Conservation (phyloP, 1,140 invertebrate species). For the Brachystomella parvula region DNA sequence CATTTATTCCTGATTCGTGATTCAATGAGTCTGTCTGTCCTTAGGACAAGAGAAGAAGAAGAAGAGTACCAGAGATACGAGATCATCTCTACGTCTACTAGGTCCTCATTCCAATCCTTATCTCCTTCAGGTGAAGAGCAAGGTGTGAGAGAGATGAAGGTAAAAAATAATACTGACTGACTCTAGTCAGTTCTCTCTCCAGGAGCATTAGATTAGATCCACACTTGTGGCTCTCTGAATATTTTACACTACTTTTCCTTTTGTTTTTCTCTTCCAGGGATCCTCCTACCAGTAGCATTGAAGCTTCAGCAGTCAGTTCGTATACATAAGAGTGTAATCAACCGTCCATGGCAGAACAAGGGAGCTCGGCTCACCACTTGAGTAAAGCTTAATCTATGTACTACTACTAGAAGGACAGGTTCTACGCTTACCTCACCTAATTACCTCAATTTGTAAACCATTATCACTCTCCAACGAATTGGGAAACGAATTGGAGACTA, state of each 20-base stretch:
- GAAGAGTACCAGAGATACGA: not conserved
- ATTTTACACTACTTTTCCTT: not conserved
- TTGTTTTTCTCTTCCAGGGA: too few relatives aligned
- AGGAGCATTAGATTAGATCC: not conserved
- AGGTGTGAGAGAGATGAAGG: too few relatives aligned
- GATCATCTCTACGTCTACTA: too few relatives aligned
- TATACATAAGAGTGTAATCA: too few relatives aligned
- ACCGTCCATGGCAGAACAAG: too few relatives aligned
- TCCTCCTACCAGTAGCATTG: too few relatives aligned
- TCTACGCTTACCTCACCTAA: not conserved
- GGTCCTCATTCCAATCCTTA: not conserved
- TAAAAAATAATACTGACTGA: too few relatives aligned
- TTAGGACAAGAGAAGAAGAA: not conserved
- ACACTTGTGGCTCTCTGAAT: not conserved
- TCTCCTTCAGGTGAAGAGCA: slow-evolving; percentile 8
- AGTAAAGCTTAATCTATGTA: too few relatives aligned
- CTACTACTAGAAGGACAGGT: too few relatives aligned
- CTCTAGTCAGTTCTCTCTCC: not conserved
- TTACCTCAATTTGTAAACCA: slow-evolving; percentile 10
- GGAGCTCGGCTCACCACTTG: too few relatives aligned
- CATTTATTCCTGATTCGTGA: not conserved
- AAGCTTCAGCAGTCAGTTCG: too few relatives aligned
- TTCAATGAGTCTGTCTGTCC: not conserved
- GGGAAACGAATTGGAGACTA: not conserved
- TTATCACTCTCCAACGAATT: slow-evolving; percentile 9